Percentiles rank a stretch among this genome's conserved stretches.
Conservation (phyloP, 2,888 invertebrate genomes). For the Andrena haemorrhoa region DNA sequence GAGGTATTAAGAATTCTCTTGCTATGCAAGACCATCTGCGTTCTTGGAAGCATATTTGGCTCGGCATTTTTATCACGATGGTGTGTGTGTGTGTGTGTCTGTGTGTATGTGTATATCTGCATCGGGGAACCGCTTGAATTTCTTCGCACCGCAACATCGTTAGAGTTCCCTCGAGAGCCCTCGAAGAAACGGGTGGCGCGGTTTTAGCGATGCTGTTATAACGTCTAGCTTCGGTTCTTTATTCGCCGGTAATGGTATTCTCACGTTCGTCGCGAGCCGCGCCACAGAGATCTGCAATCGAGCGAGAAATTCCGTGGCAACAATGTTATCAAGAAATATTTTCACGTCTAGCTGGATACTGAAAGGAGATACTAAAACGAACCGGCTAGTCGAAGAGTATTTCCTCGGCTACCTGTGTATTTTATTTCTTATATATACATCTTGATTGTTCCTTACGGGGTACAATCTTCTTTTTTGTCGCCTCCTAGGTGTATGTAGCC, state of each 20-base stretch:
- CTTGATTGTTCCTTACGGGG: too few relatives aligned
- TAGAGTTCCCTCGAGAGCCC: conserved; percentile 60
- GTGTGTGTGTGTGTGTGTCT: conserved; percentile 8
- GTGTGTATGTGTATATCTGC: conserved; percentile 38
- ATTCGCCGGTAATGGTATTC: conserved; percentile 60
- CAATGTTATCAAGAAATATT: conserved; percentile 61
- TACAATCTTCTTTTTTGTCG: too few relatives aligned
- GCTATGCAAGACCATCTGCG: conserved; percentile 72
- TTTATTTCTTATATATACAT: neutral
- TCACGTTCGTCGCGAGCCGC: conserved; percentile 37
- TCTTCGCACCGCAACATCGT: conserved; percentile 74
- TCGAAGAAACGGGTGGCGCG: conserved; percentile 54
- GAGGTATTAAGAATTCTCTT: conserved; percentile 76
- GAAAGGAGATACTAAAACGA: neutral
- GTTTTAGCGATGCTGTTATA: conserved; percentile 53
- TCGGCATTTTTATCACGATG: conserved; percentile 73
- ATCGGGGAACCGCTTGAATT: conserved; percentile 70
- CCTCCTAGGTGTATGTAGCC: too few relatives aligned
- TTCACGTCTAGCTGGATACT: conserved; percentile 20
- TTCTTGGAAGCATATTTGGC: conserved; percentile 82
- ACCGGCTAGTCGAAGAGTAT: neutral
- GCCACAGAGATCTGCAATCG: conserved; percentile 43
- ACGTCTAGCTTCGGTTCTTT: conserved; percentile 54
- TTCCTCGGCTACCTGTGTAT: neutral
- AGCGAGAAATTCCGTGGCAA: conserved; percentile 49